Base-by-base conservation (phyloP, 2,888 invertebrate species). In the Leuctra nigra region DNA sequence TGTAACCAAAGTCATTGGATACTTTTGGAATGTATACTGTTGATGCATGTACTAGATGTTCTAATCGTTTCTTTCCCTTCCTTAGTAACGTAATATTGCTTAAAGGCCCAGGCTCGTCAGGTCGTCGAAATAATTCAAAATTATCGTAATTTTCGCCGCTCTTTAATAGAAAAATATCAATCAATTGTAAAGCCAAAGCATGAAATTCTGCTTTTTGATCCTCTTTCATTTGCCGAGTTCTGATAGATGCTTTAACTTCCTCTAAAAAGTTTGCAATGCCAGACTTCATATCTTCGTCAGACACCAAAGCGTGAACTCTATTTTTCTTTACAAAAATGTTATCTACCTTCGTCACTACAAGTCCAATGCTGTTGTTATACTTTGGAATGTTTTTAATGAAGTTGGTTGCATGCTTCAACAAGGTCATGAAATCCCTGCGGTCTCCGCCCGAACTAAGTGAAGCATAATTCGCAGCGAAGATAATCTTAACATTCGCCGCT, bases 401-500 rank as follows among this genome's bases (percentile, higher is more conserved):
- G 9, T 20, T 18, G 3, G n/a, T 23, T 2, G 52, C 55, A 48
- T 62, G 58, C 14, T 54, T 39, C 2, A 60, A 11, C 13, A 63
- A 38, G 1, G 46, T 25, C 14, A 47, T 24, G 24, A 63, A 61
- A 46, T 57, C 57, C 6, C n/a, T 29, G 4, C 63, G 48, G 35
- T 59, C 56, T n/a, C 25, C 55, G 14, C 57, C 62, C 7, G 14
- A 11, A 20, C 36, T 18, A 13, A 67, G 64, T 63, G 67, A 66
- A 41, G 63, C 59, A 25, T 63, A 58, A 44, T 61, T 58, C 1
- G 59, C 61, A 13, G 65, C 64, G 50, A 67, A 67, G 4, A 62
- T 55, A 9, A 68, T 14, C 57, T 64, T 63, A 63, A 68, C 65
- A 22, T 63, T 59, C 4, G 61, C 24, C 1, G 60, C 62, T 38